phyloP scores from a whole-genome alignment of 1,140 invertebrate genomes.

The Solen grandis region DNA sequence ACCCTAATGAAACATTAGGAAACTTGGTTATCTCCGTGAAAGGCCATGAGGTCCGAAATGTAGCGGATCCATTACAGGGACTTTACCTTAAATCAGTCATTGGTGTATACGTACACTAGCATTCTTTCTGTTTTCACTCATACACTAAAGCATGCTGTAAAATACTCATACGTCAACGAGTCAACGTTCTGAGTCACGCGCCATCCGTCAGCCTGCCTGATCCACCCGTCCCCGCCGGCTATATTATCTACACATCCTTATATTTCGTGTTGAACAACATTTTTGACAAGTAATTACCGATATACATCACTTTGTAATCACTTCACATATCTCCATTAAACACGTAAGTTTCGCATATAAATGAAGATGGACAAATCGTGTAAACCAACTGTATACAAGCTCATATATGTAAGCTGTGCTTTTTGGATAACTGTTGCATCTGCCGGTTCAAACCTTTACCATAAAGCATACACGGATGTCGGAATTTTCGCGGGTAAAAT shows the following conservation, averaged over 20 bases:
- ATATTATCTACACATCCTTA: not conserved
- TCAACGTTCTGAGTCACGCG: not conserved
- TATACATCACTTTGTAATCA: not conserved
- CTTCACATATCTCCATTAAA: not conserved
- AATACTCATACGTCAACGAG: not conserved
- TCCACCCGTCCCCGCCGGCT: not conserved
- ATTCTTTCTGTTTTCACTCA: too few species aligned
- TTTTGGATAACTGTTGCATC: not conserved
- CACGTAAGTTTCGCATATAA: not conserved
- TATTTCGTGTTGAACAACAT: not conserved
- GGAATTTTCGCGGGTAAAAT: conserved; percentile 31
- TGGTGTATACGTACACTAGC: too few species aligned
- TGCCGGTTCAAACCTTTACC: not conserved
- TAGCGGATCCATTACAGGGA: too few species aligned
- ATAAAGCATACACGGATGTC: conserved; percentile 34
- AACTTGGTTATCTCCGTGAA: too few species aligned
- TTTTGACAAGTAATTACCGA: not conserved
- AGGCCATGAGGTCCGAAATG: too few species aligned
- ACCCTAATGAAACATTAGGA: too few species aligned
- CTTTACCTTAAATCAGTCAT: too few species aligned
- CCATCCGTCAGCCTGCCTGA: not conserved
- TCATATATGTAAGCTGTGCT: not conserved
- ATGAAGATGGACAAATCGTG: not conserved
- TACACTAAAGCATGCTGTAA: not conserved
- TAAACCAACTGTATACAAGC: not conserved